Evolutionary conservation across 2,113 vertebrate genomes (phyloP).

Genomic region (Fregetta grallaria): DNA sequence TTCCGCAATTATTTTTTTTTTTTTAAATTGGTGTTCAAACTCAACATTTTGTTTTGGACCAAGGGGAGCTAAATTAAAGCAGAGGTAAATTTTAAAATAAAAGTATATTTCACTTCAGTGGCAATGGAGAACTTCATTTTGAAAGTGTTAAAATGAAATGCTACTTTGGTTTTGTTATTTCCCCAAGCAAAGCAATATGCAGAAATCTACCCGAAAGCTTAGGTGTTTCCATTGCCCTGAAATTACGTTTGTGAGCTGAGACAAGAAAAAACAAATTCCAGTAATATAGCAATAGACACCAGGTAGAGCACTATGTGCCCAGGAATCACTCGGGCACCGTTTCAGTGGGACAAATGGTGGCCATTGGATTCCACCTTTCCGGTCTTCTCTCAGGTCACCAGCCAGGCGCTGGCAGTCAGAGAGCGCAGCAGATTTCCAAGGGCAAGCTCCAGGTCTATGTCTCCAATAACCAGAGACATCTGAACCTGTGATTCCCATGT

Average conservation of each 20-base stretch:
- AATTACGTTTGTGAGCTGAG: neutral
- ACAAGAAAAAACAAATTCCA: neutral
- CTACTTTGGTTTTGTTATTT: neutral
- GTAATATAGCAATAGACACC: neutral
- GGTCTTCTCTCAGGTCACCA: neutral
- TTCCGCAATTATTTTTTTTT: neutral
- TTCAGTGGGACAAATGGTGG: neutral
- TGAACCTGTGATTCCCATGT: neutral
- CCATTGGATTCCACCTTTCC: neutral
- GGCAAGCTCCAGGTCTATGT: neutral
- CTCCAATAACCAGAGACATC: neutral
- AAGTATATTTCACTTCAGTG: neutral
- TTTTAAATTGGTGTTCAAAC: neutral
- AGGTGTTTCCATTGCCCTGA: neutral
- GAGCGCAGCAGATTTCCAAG: neutral
- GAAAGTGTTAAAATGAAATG: neutral
- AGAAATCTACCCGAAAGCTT: neutral
- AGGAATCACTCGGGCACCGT: fast-evolving
- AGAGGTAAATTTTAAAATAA: neutral
- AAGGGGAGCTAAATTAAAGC: neutral
- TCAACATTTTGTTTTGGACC: neutral
- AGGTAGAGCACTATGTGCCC: neutral
- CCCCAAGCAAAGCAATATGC: neutral
- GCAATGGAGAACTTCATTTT: neutral
- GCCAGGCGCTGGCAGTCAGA: neutral